Evolutionary conservation across 2,888 invertebrate genomes (phyloP).

Genomic region (Eretmocerus hayati): DNA sequence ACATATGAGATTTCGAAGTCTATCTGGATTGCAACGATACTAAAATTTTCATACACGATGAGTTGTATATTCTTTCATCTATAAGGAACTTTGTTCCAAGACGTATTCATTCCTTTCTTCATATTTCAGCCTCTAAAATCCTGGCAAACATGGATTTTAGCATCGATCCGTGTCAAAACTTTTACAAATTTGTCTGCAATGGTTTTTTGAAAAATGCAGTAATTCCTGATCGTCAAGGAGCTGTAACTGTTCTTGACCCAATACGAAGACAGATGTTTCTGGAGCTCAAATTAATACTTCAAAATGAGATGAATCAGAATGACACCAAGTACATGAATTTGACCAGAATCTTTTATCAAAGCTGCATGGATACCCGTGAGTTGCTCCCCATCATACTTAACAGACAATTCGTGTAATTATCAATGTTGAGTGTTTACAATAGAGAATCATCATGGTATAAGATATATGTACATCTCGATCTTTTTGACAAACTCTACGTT

Average conservation of each 20-base stretch:
- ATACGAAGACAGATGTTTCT: not conserved
- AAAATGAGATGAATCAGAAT: not conserved
- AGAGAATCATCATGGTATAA: too few relatives aligned
- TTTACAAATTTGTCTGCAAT: constrained; percentile 14
- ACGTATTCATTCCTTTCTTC: too few relatives aligned
- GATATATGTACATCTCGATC: too few relatives aligned
- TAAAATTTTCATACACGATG: too few relatives aligned
- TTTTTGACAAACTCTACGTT: too few relatives aligned
- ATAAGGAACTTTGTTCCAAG: too few relatives aligned
- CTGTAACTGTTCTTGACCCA: not conserved
- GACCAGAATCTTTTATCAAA: constrained; percentile 22
- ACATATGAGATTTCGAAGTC: too few relatives aligned
- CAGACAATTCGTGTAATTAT: too few relatives aligned
- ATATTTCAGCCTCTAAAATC: constrained; percentile 17
- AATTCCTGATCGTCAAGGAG: not conserved
- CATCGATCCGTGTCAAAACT: constrained; percentile 10
- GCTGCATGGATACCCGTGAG: constrained; percentile 27
- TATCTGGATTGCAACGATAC: too few relatives aligned
- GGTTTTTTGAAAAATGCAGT: constrained; percentile 1
- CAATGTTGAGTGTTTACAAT: too few relatives aligned
- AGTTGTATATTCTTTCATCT: too few relatives aligned
- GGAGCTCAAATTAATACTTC: not conserved
- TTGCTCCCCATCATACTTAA: too few relatives aligned
- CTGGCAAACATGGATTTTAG: constrained; percentile 3
- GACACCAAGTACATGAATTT: constrained; percentile 1